phyloP scores from a whole-genome alignment of 2,797 vertebrate species.

The Acipenser ruthenus region DNA sequence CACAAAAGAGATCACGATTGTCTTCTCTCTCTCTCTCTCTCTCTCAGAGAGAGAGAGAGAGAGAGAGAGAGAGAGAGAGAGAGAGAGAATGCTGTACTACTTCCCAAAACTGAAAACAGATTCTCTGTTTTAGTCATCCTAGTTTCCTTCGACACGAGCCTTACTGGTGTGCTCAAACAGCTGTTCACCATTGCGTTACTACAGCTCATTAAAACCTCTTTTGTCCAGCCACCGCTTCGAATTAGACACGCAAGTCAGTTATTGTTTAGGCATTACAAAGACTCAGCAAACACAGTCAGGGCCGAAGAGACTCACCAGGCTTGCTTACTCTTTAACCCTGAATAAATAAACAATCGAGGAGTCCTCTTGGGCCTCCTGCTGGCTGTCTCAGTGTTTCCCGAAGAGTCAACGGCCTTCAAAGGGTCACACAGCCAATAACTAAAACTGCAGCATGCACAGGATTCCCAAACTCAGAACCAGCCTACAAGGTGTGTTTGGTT shows the following conservation, averaged over 20 bases:
- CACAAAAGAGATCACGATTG: too few relatives aligned
- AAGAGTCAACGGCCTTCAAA: not conserved
- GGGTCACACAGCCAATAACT: not conserved
- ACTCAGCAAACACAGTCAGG: constrained; percentile 30
- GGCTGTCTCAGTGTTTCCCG: not conserved
- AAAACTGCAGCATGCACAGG: not conserved
- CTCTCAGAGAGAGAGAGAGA: too few relatives aligned
- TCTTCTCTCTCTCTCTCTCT: constrained; percentile 30
- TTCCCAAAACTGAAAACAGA: constrained; percentile 30
- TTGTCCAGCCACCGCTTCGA: constrained; percentile 26
- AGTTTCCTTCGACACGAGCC: not conserved
- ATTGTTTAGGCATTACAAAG: constrained; percentile 34
- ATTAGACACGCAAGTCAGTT: constrained; percentile 33
- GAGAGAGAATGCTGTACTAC: constrained; percentile 35
- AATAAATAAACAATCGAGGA: constrained; percentile 32
- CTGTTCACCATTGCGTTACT: constrained; percentile 25
- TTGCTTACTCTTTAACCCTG: constrained; percentile 34
- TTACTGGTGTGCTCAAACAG: constrained; percentile 32
- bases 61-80: too few relatives aligned
- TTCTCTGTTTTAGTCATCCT: not conserved
- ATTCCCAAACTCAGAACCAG: not conserved
- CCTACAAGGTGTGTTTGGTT: not conserved
- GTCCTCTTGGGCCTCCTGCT: too few relatives aligned
- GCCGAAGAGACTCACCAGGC: constrained; percentile 17
- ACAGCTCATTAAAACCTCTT: not conserved